A percentile compares a stretch with the other conserved stretches of the same genome.
These are phyloP conservation scores for Strigamia crassipes DNA, from an alignment of 2,888 invertebrate genomes.

Conservation along the genomic window DNA sequence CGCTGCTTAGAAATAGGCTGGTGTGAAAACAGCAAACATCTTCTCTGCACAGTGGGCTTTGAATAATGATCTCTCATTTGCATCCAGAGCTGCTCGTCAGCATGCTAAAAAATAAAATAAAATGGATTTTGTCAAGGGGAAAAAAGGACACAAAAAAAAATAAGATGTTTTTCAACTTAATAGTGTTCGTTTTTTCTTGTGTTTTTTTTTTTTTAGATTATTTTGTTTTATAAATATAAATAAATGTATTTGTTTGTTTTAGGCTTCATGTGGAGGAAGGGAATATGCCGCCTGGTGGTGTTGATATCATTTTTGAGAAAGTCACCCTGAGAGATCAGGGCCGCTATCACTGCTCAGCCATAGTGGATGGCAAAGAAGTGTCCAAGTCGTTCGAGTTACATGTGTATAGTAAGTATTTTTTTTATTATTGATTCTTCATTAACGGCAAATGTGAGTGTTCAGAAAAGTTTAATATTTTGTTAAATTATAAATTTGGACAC, in stretches of 20 bases:
- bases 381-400: slow-evolving; percentile 53
- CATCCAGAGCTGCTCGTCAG: slow-evolving; percentile 16
- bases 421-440: background rate
- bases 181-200: background rate
- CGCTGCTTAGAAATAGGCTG: background rate
- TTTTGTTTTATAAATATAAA: background rate
- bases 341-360: slow-evolving; percentile 62
- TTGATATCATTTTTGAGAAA: slow-evolving; percentile 41
- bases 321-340: slow-evolving; percentile 54
- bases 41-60: slow-evolving; percentile 15
- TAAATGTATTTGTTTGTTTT: background rate
- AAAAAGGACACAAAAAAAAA: background rate
- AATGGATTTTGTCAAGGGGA: background rate
- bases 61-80: slow-evolving; percentile 35
- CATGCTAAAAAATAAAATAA: slow-evolving; percentile 7
- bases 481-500: no score
- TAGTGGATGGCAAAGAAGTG: slow-evolving; percentile 53
- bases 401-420: slow-evolving; percentile 55
- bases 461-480: no score
- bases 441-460: no score
- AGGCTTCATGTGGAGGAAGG: slow-evolving; percentile 45
- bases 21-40: slow-evolving; percentile 31
- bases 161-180: background rate
- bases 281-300: slow-evolving; percentile 52
- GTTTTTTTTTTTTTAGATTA: background rate